These are phyloP conservation scores for Cyprinodon tularosa DNA, from an alignment of 2,113 vertebrate genomes.

Conservation along the genomic window DNA sequence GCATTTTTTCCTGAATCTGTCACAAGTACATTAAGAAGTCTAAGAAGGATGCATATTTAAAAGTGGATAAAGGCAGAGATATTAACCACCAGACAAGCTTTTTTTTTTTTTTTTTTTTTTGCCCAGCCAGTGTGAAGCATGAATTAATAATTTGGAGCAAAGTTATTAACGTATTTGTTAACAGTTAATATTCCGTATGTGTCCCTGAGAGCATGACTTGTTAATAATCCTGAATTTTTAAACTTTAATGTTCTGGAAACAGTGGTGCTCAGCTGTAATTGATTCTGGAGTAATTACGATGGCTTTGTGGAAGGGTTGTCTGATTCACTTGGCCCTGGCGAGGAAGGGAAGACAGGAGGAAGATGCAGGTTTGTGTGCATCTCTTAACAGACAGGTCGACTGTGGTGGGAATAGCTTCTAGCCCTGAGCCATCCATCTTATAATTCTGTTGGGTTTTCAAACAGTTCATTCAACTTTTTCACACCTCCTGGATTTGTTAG, in stretches of 20 bases:
- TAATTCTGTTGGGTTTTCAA: not conserved
- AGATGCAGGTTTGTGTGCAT: constrained; percentile 36
- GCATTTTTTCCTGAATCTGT: constrained; percentile 16
- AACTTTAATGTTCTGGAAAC: constrained; percentile 80
- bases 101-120: constrained; percentile 38
- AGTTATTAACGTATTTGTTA: constrained; percentile 83
- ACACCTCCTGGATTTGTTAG: constrained; percentile 20
- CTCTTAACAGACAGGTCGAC: constrained; percentile 38
- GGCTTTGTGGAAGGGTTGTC: constrained; percentile 50
- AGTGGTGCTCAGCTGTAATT: constrained; percentile 78
- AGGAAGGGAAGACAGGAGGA: constrained; percentile 19
- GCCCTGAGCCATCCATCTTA: constrained; percentile 38
- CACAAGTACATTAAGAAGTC: constrained; percentile 57
- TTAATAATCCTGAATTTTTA: constrained; percentile 76
- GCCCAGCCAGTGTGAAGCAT: constrained; percentile 59
- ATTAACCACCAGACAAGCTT: constrained; percentile 66
- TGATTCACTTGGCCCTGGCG: constrained; percentile 58
- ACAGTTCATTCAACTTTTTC: constrained; percentile 13
- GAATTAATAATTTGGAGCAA: constrained; percentile 74
- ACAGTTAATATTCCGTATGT: constrained; percentile 81
- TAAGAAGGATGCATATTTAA: constrained; percentile 75
- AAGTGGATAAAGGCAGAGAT: constrained; percentile 66
- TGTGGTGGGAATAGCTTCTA: constrained; percentile 40
- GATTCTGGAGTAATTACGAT: constrained; percentile 76
- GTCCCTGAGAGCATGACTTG: constrained; percentile 76